Base-by-base conservation (phyloP, 2,113 vertebrate genomes). In the Pavo muticus region DNA sequence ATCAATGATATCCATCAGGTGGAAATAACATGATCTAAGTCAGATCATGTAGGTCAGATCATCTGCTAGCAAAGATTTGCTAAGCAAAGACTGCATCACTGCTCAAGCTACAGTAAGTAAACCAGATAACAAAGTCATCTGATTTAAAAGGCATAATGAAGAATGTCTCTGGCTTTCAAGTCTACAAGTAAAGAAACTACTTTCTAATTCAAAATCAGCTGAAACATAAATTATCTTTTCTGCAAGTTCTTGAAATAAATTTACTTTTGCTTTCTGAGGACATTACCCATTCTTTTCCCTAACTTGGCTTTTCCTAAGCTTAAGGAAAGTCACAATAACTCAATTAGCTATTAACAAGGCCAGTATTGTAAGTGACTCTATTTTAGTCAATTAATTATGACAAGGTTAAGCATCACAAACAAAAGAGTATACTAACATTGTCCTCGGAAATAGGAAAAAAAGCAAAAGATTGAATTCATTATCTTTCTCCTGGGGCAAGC, bases 401-500 rank as follows among this genome's bases (percentile, higher is more conserved):
- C 60, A 93, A 71, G 74, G 57, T 74, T 93, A 71, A 74, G 17
- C 27, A 47, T 65, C 64, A 92, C 82, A 95, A 96, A 96, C 6
- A 63, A 85, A 92, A 77, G 71, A 89, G 32, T 35, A 57, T 13
- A 76, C 39, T 78, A 88, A 88, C n/a, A 40, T 82, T 93, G 86
- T 95, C 91, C 65, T 95, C 96, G 85, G 69, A 96, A 96, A 69
- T 56, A 20, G 56, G 29, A 76, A 96, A 78, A 90, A 90, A 83
- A 18, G 12, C 48, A 87, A 93, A 97, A 77, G 69, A 65, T 37
- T n/a, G 84, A 97, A 91, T 92, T 93, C 35, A 91, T 96, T 96
- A 87, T 84, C 75, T 76, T 94, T 93, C 84, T 89, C 35, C 60
- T 39, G 63, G 60, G 59, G 35, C 48, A 83, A 76, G 65, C 42